Conservation (phyloP, 1,140 invertebrate genomes). For the Bombus waltoni region DNA sequence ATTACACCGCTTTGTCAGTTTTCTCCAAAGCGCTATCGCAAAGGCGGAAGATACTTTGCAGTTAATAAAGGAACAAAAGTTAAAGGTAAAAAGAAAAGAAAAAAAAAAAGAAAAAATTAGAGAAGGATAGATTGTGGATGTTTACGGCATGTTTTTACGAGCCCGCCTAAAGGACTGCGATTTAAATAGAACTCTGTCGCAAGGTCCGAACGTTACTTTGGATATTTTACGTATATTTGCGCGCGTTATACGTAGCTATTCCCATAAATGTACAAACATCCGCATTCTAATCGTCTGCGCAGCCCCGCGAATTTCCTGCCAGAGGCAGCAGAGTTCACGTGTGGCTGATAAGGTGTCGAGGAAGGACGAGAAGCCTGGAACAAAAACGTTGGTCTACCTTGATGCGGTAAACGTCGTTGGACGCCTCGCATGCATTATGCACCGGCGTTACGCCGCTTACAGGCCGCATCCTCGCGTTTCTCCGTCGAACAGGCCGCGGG, state of each 20-base stretch:
- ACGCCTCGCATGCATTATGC: constrained; percentile 63
- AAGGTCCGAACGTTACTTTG: not conserved
- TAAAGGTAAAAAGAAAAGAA: not conserved
- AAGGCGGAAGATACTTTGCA: not conserved
- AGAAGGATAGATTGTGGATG: not conserved
- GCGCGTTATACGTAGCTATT: too few relatives aligned
- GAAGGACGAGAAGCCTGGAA: not conserved
- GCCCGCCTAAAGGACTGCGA: not conserved
- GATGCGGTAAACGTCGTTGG: constrained; percentile 48
- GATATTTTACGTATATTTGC: not conserved
- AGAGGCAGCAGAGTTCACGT: not conserved
- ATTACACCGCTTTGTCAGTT: not conserved
- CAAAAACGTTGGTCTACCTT: constrained; percentile 12
- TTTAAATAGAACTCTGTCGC: not conserved
- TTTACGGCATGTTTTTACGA: not conserved
- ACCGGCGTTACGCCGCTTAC: constrained; percentile 52
- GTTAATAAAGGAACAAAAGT: not conserved
- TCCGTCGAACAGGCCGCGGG: constrained; percentile 8
- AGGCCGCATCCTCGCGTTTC: constrained; percentile 47
- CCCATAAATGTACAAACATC: not conserved
- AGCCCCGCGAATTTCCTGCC: not conserved
- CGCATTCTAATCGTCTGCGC: not conserved
- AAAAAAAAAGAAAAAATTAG: accelerated
- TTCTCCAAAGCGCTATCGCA: too few relatives aligned
- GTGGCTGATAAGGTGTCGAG: constrained; percentile 31